Percentiles rank a stretch among this genome's conserved stretches.
phyloP scores from a whole-genome alignment of 2,113 vertebrate species.

The Condylura cristata region DNA sequence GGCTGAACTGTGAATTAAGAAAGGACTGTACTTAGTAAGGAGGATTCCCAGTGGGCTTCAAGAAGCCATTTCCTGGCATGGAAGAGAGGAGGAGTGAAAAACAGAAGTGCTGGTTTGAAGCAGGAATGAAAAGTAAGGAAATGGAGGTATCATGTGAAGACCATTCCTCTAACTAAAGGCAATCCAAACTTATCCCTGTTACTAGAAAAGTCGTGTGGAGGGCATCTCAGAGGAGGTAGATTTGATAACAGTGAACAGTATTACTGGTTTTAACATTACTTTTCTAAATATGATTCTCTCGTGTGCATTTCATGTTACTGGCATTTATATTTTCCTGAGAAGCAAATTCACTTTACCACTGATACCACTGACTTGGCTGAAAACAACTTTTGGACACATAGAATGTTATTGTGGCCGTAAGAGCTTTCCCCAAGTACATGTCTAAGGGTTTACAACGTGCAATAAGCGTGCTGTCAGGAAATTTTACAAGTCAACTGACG shows the following conservation, averaged over 20 bases:
- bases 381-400: constrained; percentile 45
- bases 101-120: background rate
- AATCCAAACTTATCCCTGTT: background rate
- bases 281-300: constrained; percentile 2
- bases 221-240: background rate
- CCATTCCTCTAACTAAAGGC: background rate
- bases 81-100: background rate
- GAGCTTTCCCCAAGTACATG: constrained; percentile 65
- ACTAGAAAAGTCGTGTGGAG: background rate
- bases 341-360: constrained; percentile 70
- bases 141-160: background rate
- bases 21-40: background rate
- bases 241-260: background rate
- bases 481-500: constrained; percentile 59
- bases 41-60: background rate
- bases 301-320: constrained; percentile 40
- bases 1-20: background rate
- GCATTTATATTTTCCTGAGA: constrained; percentile 47
- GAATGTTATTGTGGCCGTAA: constrained; percentile 62
- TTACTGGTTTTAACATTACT: background rate
- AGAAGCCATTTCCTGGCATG: background rate
- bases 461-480: background rate
- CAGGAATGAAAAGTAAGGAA: background rate
- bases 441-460: constrained; percentile 49
- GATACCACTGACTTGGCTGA: constrained; percentile 63